Evolutionary conservation across 1,140 invertebrate species (phyloP).

Genomic region (Saccostrea glomerata): DNA sequence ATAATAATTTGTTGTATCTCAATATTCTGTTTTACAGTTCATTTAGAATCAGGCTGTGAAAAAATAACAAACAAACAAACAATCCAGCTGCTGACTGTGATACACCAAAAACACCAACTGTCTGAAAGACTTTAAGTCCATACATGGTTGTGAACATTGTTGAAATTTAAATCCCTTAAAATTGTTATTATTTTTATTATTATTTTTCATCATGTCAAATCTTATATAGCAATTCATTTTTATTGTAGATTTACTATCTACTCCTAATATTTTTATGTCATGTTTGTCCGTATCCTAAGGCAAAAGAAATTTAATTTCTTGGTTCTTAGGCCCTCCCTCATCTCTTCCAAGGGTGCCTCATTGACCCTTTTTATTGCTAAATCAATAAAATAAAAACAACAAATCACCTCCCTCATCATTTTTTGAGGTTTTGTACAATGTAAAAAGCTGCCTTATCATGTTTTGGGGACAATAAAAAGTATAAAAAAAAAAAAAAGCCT

Average conservation of each 20-base stretch:
- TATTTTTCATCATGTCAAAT: neutral
- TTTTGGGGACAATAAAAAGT: no score
- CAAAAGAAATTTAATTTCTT: no score
- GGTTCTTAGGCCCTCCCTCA: no score
- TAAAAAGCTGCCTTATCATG: no score
- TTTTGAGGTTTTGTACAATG: no score
- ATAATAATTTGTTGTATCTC: no score
- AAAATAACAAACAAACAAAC: neutral
- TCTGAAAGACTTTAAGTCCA: neutral
- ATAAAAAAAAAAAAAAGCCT: no score
- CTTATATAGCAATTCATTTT: neutral
- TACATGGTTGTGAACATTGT: conserved; percentile 13
- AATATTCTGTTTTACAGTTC: conserved; percentile 39
- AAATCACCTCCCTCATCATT: no score
- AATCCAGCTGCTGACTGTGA: conserved; percentile 9
- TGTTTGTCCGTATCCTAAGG: no score
- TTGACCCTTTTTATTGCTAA: no score
- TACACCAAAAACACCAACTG: neutral
- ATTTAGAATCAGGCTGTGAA: conserved; percentile 68
- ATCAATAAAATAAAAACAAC: no score
- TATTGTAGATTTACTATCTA: neutral
- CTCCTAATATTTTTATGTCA: neutral
- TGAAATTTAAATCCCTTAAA: neutral
- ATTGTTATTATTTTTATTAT: conserved; percentile 26
- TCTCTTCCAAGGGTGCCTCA: no score